A percentile compares a stretch with the other conserved stretches of the same genome.
phyloP scores from a whole-genome alignment of 2,113 vertebrate genomes.

The Paracyprichromis sp. region DNA sequence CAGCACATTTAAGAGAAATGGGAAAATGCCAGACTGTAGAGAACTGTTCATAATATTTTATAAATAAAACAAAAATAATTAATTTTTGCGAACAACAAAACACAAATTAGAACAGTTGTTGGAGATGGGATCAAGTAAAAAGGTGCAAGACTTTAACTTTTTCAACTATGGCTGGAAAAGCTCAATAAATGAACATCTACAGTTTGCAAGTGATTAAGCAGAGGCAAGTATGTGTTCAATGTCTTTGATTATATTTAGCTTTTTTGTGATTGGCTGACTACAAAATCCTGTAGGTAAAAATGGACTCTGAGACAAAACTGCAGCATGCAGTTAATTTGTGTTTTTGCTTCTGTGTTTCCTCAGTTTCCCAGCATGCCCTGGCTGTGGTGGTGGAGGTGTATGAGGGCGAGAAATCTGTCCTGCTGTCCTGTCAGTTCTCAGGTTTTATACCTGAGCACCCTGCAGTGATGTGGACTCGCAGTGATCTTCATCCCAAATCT shows the following conservation, averaged over 20 bases:
- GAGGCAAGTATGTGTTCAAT: not conserved
- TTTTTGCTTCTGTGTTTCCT: not conserved
- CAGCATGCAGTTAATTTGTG: not conserved
- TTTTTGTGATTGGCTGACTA: not conserved
- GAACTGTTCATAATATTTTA: not conserved
- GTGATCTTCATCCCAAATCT: not conserved
- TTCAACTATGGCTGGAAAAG: rapidly evolving
- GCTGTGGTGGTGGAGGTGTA: not conserved
- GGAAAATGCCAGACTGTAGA: not conserved
- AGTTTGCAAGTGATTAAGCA: not conserved
- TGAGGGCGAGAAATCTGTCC: not conserved
- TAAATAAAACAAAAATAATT: not conserved
- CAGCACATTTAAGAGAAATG: not conserved
- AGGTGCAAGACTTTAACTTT: not conserved
- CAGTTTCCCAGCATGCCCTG: not conserved
- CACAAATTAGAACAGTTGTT: not conserved
- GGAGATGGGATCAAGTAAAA: not conserved
- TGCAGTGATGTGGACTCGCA: rapidly evolving
- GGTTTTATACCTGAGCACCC: not conserved
- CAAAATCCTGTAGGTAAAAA: rapidly evolving
- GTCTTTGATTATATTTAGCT: not conserved
- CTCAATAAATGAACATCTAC: not conserved
- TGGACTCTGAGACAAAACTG: not conserved
- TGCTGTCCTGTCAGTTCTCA: not conserved
- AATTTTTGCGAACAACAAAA: not conserved